Percentiles rank a stretch among this genome's conserved stretches.
These are phyloP conservation scores for Ctenodactylus gundi DNA, from an alignment of 2,113 vertebrate genomes.

Conservation along the genomic window DNA sequence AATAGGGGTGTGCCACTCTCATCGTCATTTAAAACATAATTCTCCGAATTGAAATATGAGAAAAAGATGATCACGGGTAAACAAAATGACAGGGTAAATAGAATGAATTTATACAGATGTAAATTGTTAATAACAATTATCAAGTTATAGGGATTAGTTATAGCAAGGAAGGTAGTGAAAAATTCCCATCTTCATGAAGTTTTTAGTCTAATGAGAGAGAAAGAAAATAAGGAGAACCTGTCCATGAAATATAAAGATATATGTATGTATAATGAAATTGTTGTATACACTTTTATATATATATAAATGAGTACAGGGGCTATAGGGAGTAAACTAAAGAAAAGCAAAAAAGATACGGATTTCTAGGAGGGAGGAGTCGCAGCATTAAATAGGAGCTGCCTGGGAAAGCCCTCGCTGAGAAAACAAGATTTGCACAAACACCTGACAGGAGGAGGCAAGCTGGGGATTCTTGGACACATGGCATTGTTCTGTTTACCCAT, in stretches of 20 bases:
- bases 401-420: background rate
- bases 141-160: background rate
- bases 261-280: too few species aligned
- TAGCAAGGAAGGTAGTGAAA: background rate
- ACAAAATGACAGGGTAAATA: too few species aligned
- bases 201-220: background rate
- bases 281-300: background rate
- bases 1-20: too few species aligned
- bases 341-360: too few species aligned
- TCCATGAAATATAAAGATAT: background rate
- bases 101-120: background rate
- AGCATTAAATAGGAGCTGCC: background rate
- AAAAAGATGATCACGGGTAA: background rate
- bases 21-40: too few species aligned
- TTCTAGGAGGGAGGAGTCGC: too few species aligned
- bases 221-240: background rate
- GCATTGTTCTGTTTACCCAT: background rate
- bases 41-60: background rate
- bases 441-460: background rate
- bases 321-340: background rate
- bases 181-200: background rate
- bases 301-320: background rate
- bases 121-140: background rate
- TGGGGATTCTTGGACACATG: background rate
- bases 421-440: background rate